Evolutionary conservation across 30 jellyfish, hydroid and myxozoan species (phyloP).

Genomic region (Aurelia sp.): DNA sequence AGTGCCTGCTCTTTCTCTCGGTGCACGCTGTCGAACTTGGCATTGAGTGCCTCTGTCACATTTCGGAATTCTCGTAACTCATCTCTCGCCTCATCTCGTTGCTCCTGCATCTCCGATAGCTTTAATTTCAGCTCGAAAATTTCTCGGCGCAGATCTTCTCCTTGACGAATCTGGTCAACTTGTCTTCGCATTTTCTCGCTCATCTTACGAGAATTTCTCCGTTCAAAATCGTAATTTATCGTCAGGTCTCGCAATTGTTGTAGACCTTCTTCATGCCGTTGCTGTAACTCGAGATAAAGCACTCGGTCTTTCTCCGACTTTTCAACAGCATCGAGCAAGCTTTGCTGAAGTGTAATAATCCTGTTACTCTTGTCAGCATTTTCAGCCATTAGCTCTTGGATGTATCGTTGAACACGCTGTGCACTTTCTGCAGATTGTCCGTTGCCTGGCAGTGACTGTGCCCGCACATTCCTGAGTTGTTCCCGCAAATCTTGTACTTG

Average conservation of each 20-base stretch:
- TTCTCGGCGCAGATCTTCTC: constrained; percentile 74
- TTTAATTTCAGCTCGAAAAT: constrained; percentile 68
- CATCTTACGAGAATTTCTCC: constrained; percentile 81
- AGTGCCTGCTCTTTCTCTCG: constrained; percentile 71
- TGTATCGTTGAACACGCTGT: constrained; percentile 41
- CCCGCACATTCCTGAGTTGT: constrained; percentile 26
- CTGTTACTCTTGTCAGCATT: constrained; percentile 63
- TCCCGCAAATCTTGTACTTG: constrained; percentile 56
- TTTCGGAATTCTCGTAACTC: constrained; percentile 79
- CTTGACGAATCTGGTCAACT: constrained; percentile 59
- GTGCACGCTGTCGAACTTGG: constrained; percentile 68
- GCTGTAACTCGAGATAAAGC: constrained; percentile 56
- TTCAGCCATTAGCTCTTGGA: constrained; percentile 73
- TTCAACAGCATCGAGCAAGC: constrained; percentile 56
- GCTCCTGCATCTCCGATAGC: constrained; percentile 74
- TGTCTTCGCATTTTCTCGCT: constrained; percentile 75
- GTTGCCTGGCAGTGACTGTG: background rate
- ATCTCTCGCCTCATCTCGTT: constrained; percentile 73
- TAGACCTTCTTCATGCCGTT: constrained; percentile 72
- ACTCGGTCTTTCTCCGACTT: constrained; percentile 52
- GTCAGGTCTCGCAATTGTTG: constrained; percentile 83
- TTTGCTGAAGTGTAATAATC: constrained; percentile 75
- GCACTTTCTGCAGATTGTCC: constrained; percentile 5
- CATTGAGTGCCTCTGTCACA: constrained; percentile 86
- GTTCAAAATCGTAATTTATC: constrained; percentile 81